Percentiles rank a stretch among this genome's conserved stretches.
Conservation (phyloP, 2,888 invertebrate genomes). For the Bedellia somnulentella region DNA sequence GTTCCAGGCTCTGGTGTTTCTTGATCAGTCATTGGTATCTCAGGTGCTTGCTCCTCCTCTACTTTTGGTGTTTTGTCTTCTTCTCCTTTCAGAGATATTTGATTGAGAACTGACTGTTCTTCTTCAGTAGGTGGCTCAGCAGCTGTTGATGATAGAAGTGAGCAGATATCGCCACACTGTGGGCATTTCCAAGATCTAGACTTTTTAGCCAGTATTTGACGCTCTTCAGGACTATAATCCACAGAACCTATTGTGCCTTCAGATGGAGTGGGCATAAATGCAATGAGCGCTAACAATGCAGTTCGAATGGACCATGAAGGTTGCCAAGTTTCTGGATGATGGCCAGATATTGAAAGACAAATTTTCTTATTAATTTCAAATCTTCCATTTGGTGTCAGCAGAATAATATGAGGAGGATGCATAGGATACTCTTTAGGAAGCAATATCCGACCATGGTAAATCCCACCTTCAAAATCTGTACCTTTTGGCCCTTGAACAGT, state of each 20-base stretch:
- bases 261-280: conserved; percentile 91
- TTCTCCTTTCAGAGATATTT: conserved; percentile 54
- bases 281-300: conserved; percentile 86
- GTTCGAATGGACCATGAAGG: conserved; percentile 97
- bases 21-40: background rate
- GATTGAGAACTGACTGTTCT: conserved; percentile 44
- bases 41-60: conserved; percentile 11
- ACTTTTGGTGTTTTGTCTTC: conserved; percentile 35
- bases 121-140: conserved; percentile 51
- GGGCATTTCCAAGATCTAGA: conserved; percentile 46
- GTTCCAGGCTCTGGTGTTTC: conserved; percentile 12
- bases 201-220: conserved; percentile 77
- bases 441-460: conserved; percentile 90
- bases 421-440: conserved; percentile 94
- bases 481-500: conserved; percentile 88
- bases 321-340: conserved; percentile 98
- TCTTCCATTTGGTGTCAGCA: conserved; percentile 90
- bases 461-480: conserved; percentile 86
- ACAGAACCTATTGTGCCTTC: conserved; percentile 89
- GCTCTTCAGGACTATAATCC: conserved; percentile 84
- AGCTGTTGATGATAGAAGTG: conserved; percentile 41
- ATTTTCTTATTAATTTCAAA: conserved; percentile 94
- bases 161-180: conserved; percentile 41
- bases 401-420: conserved; percentile 94
- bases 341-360: conserved; percentile 91